Base-by-base conservation (phyloP, 2,797 vertebrate genomes). In the Oreochromis mossambicus region DNA sequence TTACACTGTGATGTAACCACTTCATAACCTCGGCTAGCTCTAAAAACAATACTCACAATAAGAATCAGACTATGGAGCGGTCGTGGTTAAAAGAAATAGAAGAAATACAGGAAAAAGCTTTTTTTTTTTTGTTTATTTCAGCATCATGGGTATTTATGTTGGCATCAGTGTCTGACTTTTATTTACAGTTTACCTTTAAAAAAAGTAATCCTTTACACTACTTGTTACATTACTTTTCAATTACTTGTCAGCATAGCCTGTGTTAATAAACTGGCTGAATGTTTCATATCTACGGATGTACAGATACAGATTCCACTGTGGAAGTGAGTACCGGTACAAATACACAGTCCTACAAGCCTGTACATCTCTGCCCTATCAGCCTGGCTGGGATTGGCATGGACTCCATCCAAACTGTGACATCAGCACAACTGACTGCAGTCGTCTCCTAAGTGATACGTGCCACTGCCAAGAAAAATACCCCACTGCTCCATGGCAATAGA, bases 91-190 rank as follows among this genome's bases (percentile, higher is more conserved):
- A 58, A 58, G 1, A 32, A 56, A 56, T 56, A 6, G 55, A 26
- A 26, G 26, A 26, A 32, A n/a, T 63, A 36, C 58, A n/a, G 4
- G 17, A 17, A 19, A 15, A 2, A 6, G 0, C 0, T 1, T 3
- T 14, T 50, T 14, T 50, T 14, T 43, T 3, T 61, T 7, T 19
- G 6, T n/a, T 2, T n/a, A 63, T 36, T 12, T 34, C 17, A 63
- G 58, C 1, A 63, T 63, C 32, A 11, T 12, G 17, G 32, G 1
- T 7, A 0, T 12, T 63, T 8, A 36, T 36, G 19, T 63, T 1
- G 1, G 17, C 11, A 5, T 63, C 58, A 7, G 19, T 36, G 32
- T 63, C 32, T 12, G 32, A 36, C 58, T n/a, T 63, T 1, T 38
- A 21, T 13, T 38, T 66, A 21, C 7, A 38, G 3, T 13, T 38